These are phyloP conservation scores for Dendroctonus ponderosae DNA, from an alignment of 1,140 invertebrate genomes.

Conservation along the genomic window DNA sequence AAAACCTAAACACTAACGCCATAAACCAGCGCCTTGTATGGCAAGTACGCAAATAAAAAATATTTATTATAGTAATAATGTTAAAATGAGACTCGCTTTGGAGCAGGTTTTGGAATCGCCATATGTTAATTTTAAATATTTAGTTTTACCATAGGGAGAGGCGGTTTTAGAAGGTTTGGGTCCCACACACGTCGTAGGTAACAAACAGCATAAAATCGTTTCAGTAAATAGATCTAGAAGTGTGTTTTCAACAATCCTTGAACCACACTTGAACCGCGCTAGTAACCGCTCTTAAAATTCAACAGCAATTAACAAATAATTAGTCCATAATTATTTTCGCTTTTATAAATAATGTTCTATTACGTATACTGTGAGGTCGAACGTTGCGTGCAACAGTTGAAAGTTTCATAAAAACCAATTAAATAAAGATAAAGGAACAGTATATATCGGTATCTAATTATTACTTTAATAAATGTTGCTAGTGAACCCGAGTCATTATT, in stretches of 20 bases:
- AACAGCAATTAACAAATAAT: not conserved
- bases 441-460: constrained; percentile 1
- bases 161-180: too few relatives aligned
- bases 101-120: not conserved
- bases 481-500: constrained; percentile 1
- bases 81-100: not conserved
- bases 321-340: not conserved
- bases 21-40: constrained; percentile 8
- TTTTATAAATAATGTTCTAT: constrained; percentile 2
- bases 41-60: constrained; percentile 1
- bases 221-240: not conserved
- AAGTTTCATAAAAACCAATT: constrained; percentile 3
- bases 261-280: not conserved
- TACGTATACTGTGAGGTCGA: constrained; percentile 1
- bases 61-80: constrained; percentile 9
- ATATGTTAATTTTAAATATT: not conserved
- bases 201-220: too few relatives aligned
- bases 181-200: too few relatives aligned
- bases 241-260: not conserved
- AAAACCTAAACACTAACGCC: constrained; percentile 9
- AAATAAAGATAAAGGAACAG: constrained; percentile 4
- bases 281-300: not conserved
- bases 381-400: constrained; percentile 3
- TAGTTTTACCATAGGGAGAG: too few relatives aligned
- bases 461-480: constrained; percentile 6